These are phyloP conservation scores for Pseudolaguvia tuberculata DNA, from an alignment of 2,113 vertebrate species.

Conservation along the genomic window DNA sequence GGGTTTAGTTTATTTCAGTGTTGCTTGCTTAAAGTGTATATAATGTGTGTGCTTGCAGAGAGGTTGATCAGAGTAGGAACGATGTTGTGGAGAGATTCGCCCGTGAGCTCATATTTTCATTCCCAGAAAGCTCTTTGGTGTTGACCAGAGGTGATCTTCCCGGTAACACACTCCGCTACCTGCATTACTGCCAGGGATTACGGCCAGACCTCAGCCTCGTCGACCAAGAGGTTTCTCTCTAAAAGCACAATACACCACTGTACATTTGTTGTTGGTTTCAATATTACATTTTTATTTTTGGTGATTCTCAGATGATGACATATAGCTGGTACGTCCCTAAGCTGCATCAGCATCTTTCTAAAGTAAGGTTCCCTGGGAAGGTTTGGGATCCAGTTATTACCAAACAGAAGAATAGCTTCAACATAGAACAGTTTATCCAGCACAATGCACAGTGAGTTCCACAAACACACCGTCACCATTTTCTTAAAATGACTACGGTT, in stretches of 20 bases:
- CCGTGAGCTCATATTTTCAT: constrained; percentile 80
- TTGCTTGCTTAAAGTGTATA: constrained; percentile 3
- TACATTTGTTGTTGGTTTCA: neutral
- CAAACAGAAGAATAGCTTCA: constrained; percentile 76
- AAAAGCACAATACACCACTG: neutral
- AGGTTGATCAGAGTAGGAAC: constrained; percentile 85
- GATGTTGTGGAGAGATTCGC: constrained; percentile 82
- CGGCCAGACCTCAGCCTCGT: constrained; percentile 85
- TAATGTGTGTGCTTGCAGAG: constrained; percentile 59
- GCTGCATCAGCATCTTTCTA: constrained; percentile 79
- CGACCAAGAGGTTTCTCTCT: constrained; percentile 87
- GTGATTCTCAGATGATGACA: constrained; percentile 86
- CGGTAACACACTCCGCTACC: constrained; percentile 89
- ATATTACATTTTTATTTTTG: neutral
- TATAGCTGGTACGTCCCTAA: constrained; percentile 92
- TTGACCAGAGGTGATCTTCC: constrained; percentile 92
- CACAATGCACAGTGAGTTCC: constrained; percentile 84
- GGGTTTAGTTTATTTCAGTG: constrained; percentile 5
- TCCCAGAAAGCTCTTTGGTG: constrained; percentile 77
- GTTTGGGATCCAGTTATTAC: constrained; percentile 77
- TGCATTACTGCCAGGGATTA: constrained; percentile 84
- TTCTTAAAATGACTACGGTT: neutral
- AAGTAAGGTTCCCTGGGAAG: constrained; percentile 80
- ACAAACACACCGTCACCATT: neutral
- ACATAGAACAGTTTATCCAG: constrained; percentile 83